Base-by-base conservation (phyloP, 2,113 vertebrate species). In the Stegastes partitus region DNA sequence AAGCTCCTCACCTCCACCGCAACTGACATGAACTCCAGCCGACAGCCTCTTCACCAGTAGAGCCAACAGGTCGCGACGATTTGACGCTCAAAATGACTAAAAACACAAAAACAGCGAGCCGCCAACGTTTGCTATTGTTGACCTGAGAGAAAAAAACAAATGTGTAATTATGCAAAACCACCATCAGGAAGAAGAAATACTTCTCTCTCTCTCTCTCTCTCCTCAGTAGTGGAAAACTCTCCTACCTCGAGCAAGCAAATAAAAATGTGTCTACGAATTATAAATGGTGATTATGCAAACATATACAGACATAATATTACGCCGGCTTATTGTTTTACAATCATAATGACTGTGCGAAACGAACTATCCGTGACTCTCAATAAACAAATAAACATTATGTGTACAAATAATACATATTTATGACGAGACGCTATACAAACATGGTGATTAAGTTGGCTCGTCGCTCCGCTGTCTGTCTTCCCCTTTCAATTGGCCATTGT, bases 241-340 rank as follows among this genome's bases (percentile, higher is more conserved):
- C 21, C 34, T 1, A 37, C 62, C 42, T 49, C 55, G 0, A 69
- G 25, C 68, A 45, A 65, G 72, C 12, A 73, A 73, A 68, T 15
- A 64, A 63, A 71, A 64, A 58, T 15, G 9, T n/a, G 23, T 47
- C 22, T 11, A 49, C 23, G 37, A 49, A 68, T 31, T 66, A 61
- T 25, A 82, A 66, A 47, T 22, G 25, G 47, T 28, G 28, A 84
- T 79, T 79, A 74, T 80, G 44, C 34, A 82, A 70, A 79, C 34
- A 45, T 3, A 70, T 6, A 37, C 22, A 37, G n/a, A 68, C 49
- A 47, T 18, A 8, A 63, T 4, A 23, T 56, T 11, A 16, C 23
- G 16, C 8, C 26, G 23, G 15, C 10, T 72, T 22, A 44, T 47
- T 69, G 42, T 72, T 31, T 50, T 34, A 45, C 18, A 21, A 3